Conservation (phyloP, 1,140 invertebrate genomes). For the Lamellibrachia luymesi region DNA sequence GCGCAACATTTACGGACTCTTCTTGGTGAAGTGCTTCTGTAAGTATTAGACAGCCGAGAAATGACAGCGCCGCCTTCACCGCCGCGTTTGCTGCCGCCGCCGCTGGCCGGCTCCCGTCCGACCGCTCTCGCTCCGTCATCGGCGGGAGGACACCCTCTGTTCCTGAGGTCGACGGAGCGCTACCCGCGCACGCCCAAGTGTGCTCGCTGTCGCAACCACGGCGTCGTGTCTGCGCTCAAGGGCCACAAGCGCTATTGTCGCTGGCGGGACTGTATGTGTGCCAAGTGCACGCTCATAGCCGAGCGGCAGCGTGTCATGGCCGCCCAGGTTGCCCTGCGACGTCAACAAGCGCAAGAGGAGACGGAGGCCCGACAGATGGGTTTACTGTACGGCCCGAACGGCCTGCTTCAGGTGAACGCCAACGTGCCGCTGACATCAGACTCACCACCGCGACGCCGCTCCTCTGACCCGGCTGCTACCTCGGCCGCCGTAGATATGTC, state of each 20-base stretch:
- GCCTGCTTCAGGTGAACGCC: constrained; percentile 46
- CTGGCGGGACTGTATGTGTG: constrained; percentile 75
- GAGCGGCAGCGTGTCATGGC: constrained; percentile 96
- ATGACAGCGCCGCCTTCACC: not conserved
- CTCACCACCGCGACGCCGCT: not conserved
- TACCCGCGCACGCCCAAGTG: constrained; percentile 85
- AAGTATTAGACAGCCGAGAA: not conserved
- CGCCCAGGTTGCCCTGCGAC: constrained; percentile 73
- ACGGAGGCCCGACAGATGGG: constrained; percentile 94
- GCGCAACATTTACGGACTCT: not conserved
- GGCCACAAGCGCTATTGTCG: constrained; percentile 83
- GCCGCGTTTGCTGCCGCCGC: not conserved
- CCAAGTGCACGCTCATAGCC: constrained; percentile 93
- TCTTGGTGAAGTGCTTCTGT: not conserved
- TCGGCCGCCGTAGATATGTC: not conserved
- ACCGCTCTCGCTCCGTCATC: not conserved
- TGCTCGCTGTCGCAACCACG: constrained; percentile 91
- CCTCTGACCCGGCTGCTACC: not conserved
- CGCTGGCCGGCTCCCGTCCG: not conserved
- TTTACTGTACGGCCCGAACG: constrained; percentile 71
- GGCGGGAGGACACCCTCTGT: not conserved
- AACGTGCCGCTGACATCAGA: not conserved
- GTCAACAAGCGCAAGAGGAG: constrained; percentile 78
- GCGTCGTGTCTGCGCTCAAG: constrained; percentile 85
- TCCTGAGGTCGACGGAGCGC: constrained; percentile 5